These are phyloP conservation scores for Dorcus hopei DNA, from an alignment of 2,888 invertebrate genomes.

Conservation along the genomic window DNA sequence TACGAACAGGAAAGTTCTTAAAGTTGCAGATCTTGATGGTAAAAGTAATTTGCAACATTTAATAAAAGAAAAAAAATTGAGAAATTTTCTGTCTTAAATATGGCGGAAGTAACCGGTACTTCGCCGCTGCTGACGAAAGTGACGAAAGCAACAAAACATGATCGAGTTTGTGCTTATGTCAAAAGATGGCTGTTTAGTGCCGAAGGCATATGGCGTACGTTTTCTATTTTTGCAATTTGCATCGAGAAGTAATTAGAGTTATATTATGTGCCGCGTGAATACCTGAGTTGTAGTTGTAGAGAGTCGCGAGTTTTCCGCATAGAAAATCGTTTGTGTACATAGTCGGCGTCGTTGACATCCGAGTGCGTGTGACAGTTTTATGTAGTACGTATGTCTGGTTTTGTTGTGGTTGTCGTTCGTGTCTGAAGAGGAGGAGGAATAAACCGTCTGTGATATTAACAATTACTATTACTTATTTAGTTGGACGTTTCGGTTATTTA, in stretches of 20 bases:
- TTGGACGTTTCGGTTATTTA: slow-evolving; percentile 2
- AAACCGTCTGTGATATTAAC: slow-evolving; percentile 64
- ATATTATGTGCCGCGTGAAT: slow-evolving; percentile 25
- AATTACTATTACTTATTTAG: slow-evolving; percentile 19
- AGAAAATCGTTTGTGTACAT: slow-evolving; percentile 20
- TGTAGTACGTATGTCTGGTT: slow-evolving; percentile 51
- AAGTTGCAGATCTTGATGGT: background rate
- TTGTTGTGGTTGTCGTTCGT: slow-evolving; percentile 49
- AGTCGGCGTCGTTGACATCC: slow-evolving; percentile 25
- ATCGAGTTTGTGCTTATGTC: slow-evolving; percentile 10
- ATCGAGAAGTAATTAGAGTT: slow-evolving; percentile 27
- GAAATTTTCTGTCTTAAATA: background rate
- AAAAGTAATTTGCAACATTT: background rate
- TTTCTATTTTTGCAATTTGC: slow-evolving; percentile 34
- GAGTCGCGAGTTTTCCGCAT: background rate
- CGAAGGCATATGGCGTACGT: slow-evolving; percentile 33
- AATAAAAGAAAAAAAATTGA: too few species aligned
- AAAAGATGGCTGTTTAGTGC: slow-evolving; percentile 19
- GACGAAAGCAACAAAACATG: background rate
- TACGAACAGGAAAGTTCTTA: background rate
- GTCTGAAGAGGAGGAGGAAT: slow-evolving; percentile 37
- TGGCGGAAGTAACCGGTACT: background rate
- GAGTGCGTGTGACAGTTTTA: slow-evolving; percentile 18
- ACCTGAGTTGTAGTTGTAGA: slow-evolving; percentile 24
- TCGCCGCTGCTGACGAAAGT: background rate